phyloP scores from a whole-genome alignment of 2,113 vertebrate species.

The Paradisaea rubra region DNA sequence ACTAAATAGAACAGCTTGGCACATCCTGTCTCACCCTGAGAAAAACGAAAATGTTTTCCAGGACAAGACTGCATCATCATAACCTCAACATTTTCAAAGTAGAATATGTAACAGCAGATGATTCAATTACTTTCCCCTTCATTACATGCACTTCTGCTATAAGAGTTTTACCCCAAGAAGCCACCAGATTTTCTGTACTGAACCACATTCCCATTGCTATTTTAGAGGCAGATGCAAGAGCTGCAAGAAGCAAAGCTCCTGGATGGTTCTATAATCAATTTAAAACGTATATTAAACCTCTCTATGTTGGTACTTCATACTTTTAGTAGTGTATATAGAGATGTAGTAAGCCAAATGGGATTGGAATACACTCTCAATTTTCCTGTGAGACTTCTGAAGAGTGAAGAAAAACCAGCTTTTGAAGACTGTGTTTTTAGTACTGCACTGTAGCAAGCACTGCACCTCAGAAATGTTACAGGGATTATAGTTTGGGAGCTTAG shows the following conservation, averaged over 20 bases:
- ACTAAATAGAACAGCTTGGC: background rate
- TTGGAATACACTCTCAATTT: background rate
- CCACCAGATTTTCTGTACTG: background rate
- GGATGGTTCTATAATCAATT: background rate
- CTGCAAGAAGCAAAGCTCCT: background rate
- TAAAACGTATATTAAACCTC: background rate
- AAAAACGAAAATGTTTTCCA: background rate
- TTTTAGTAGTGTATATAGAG: background rate
- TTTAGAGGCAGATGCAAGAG: background rate
- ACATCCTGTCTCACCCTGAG: background rate
- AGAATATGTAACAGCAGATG: background rate
- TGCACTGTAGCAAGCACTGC: background rate
- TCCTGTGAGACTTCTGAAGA: background rate
- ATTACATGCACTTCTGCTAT: background rate
- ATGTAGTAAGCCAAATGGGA: background rate
- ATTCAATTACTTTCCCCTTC: background rate
- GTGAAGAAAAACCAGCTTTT: background rate
- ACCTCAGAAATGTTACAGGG: background rate
- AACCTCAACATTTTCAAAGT: background rate
- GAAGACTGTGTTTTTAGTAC: background rate
- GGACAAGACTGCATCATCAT: background rate
- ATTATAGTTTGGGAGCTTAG: background rate
- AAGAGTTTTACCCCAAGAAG: background rate
- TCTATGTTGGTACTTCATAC: background rate
- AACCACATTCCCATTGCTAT: background rate